These are phyloP conservation scores for Isichthys henryi DNA, from an alignment of 2,113 vertebrate species.

Conservation along the genomic window DNA sequence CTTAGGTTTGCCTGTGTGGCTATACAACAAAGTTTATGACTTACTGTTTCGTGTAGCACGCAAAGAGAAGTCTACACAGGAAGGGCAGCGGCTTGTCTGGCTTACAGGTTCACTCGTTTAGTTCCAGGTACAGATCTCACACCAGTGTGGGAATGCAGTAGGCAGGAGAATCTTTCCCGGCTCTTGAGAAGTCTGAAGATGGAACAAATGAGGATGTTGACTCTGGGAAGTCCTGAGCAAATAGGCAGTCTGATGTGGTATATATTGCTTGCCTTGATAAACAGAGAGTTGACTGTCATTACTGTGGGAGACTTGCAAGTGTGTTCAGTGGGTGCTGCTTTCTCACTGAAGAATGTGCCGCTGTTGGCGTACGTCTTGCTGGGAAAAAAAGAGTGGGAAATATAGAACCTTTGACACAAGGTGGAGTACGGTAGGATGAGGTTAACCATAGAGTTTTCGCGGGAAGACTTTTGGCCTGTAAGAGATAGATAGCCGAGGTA, in stretches of 20 bases:
- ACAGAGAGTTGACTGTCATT: background rate
- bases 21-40: slow-evolving; percentile 13
- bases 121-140: slow-evolving; percentile 30
- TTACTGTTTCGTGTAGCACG: background rate
- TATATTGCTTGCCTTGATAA: slow-evolving; percentile 1
- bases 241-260: background rate
- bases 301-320: background rate
- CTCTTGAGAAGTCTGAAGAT: background rate
- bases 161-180: background rate
- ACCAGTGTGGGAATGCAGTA: background rate
- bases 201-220: slow-evolving; percentile 18
- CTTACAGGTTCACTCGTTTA: slow-evolving; percentile 5
- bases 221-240: slow-evolving; percentile 18
- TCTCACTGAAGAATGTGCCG: background rate
- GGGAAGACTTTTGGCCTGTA: background rate
- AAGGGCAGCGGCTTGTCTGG: background rate
- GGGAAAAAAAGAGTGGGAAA: background rate
- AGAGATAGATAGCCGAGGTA: background rate
- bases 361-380: background rate
- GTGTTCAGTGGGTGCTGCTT: background rate
- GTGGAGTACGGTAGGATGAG: background rate
- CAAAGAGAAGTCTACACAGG: background rate
- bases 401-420: background rate
- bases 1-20: slow-evolving; percentile 22
- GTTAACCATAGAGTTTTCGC: background rate